phyloP scores from a whole-genome alignment of 2,113 vertebrate genomes.

The Crotalus horridus region DNA sequence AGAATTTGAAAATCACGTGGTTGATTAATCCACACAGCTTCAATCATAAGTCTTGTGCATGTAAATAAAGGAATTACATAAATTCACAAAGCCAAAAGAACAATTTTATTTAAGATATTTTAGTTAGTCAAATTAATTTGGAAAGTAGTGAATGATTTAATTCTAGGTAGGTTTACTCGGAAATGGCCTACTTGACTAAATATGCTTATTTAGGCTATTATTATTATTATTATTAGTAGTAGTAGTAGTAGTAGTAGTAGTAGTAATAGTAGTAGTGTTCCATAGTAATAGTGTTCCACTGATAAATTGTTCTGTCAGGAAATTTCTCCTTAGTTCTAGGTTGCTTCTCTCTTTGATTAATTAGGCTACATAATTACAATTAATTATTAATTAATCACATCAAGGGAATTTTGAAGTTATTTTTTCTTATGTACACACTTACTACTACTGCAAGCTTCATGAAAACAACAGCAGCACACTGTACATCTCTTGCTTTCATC shows the following conservation, averaged over 20 bases:
- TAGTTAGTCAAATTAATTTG: background rate
- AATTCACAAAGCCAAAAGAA: background rate
- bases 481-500: background rate
- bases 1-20: background rate
- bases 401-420: background rate
- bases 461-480: background rate
- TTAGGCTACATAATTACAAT: background rate
- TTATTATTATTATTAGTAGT: too few species aligned
- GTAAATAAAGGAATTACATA: background rate
- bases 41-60: background rate
- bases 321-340: too few species aligned
- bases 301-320: too few species aligned
- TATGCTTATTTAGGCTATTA: background rate
- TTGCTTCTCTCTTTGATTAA: too few species aligned
- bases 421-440: background rate
- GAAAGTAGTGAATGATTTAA: background rate
- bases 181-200: background rate
- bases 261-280: too few species aligned
- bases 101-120: background rate
- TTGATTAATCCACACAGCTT: background rate
- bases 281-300: too few species aligned
- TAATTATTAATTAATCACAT: background rate
- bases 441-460: background rate
- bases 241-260: too few species aligned
- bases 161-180: background rate